A percentile compares a stretch with the other conserved stretches of the same genome.
phyloP scores from a whole-genome alignment of 1,140 invertebrate species.

The Drosophila navojoa region DNA sequence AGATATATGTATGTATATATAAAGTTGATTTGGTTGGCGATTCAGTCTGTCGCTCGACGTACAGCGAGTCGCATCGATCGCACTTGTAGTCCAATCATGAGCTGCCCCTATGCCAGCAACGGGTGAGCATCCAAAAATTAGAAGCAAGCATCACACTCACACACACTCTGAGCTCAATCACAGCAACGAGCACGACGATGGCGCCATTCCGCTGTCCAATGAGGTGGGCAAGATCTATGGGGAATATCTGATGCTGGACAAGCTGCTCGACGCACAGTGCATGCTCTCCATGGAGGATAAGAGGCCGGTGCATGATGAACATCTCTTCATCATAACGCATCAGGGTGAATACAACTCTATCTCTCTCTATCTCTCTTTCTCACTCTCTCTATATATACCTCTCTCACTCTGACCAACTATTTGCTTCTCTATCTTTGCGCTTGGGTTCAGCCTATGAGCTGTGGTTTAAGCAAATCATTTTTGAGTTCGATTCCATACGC shows the following conservation, averaged over 20 bases:
- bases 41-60: slow-evolving; percentile 49
- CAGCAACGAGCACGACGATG: slow-evolving; percentile 73
- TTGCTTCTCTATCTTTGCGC: background rate
- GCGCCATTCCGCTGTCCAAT: slow-evolving; percentile 84
- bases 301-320: slow-evolving; percentile 96
- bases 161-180: background rate
- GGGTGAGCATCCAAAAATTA: slow-evolving; percentile 42
- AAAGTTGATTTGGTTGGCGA: background rate
- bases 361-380: background rate
- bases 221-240: slow-evolving; percentile 91
- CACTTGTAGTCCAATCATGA: slow-evolving; percentile 45
- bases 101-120: slow-evolving; percentile 73
- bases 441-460: slow-evolving; percentile 95
- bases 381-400: background rate
- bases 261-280: slow-evolving; percentile 93
- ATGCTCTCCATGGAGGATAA: slow-evolving; percentile 90
- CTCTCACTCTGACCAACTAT: slow-evolving; percentile 34
- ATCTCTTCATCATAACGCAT: slow-evolving; percentile 98
- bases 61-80: slow-evolving; percentile 29
- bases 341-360: slow-evolving; percentile 89
- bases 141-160: background rate
- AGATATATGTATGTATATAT: background rate
- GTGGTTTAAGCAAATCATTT: slow-evolving; percentile 99
- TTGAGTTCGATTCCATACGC: slow-evolving; percentile 96
- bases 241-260: slow-evolving; percentile 95